phyloP scores from a whole-genome alignment of 1,140 invertebrate species.

The Drosophila arizonae region DNA sequence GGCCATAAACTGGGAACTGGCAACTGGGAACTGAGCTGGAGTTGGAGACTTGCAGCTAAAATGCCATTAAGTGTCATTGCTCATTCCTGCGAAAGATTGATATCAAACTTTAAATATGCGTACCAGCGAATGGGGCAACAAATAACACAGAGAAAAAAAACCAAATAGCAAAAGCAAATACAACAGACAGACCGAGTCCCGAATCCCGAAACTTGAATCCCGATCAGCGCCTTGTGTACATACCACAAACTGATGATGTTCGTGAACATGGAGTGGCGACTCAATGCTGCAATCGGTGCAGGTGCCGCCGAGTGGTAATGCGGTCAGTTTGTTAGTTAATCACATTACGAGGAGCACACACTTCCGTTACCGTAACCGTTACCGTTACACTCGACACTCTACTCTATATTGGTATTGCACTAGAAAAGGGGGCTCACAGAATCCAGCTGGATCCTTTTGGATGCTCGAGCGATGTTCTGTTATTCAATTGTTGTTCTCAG shows the following conservation, averaged over 20 bases:
- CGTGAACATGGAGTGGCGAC: conserved; percentile 21
- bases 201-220: conserved; percentile 10
- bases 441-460: conserved; percentile 36
- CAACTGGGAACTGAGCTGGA: background rate
- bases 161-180: background rate
- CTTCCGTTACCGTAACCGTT: conserved; percentile 39
- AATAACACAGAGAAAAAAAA: conserved; percentile 18
- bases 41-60: conserved; percentile 50
- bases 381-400: background rate
- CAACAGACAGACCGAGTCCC: conserved; percentile 9
- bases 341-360: conserved; percentile 41
- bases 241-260: conserved; percentile 41
- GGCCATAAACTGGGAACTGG: conserved; percentile 33
- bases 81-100: conserved; percentile 79
- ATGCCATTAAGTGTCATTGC: conserved; percentile 80
- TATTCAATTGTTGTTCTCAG: conserved; percentile 5
- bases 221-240: conserved; percentile 19
- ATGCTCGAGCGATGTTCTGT: background rate
- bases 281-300: conserved; percentile 26
- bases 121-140: conserved; percentile 41
- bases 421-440: background rate
- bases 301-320: conserved; percentile 41
- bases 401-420: background rate
- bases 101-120: conserved; percentile 76
- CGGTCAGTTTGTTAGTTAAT: conserved; percentile 37